Conservation (phyloP, 2,888 invertebrate species). For the Dione vanillae region DNA sequence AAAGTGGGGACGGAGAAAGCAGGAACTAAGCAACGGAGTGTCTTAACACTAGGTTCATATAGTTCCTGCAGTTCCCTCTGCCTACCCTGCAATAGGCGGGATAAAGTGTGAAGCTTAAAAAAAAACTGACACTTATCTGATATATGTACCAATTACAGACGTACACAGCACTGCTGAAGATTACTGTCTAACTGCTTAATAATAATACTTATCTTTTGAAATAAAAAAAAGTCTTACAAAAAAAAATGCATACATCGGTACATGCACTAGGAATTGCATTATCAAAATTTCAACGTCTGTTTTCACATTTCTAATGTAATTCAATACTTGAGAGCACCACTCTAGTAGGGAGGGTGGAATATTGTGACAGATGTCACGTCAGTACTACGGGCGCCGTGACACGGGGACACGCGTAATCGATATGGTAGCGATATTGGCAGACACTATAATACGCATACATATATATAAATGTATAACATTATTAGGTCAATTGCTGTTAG, state of each 20-base stretch:
- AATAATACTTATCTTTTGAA: too few relatives aligned
- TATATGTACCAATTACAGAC: too few relatives aligned
- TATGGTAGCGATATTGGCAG: constrained; percentile 15
- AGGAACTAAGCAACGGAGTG: too few relatives aligned
- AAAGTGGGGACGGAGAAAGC: too few relatives aligned
- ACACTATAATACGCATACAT: not conserved
- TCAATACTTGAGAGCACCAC: constrained; percentile 19
- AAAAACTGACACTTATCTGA: too few relatives aligned
- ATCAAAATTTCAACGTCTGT: constrained; percentile 19
- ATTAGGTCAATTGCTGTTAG: not conserved
- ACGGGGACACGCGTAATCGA: constrained; percentile 30
- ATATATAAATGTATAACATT: not conserved
- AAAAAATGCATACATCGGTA: constrained; percentile 1
- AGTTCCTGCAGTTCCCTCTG: too few relatives aligned
- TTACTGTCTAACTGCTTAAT: too few relatives aligned
- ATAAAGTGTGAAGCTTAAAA: too few relatives aligned
- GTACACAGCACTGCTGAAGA: too few relatives aligned
- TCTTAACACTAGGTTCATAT: too few relatives aligned
- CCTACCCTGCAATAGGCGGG: too few relatives aligned
- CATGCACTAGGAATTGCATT: not conserved
- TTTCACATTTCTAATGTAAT: constrained; percentile 32
- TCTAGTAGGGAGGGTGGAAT: constrained; percentile 29
- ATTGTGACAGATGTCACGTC: constrained; percentile 50
- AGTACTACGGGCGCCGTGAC: constrained; percentile 35
- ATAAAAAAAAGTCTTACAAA: too few relatives aligned